A percentile compares a stretch with the other conserved stretches of the same genome.
phyloP scores from a whole-genome alignment of 2,797 vertebrate genomes.

The Acrossocheilus fasciatus region DNA sequence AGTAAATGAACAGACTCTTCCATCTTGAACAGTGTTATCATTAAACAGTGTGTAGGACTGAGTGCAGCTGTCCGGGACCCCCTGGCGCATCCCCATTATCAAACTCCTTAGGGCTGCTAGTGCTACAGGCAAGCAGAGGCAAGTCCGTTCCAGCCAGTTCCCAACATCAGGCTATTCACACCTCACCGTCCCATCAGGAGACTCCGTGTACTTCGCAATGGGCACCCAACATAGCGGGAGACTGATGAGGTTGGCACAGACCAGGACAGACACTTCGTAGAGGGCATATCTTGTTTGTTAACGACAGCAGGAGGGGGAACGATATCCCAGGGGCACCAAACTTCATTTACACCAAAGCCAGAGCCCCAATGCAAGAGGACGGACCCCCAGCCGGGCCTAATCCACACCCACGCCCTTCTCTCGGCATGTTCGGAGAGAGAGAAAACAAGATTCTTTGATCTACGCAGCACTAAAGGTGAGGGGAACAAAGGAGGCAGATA shows the following conservation, averaged over 20 bases:
- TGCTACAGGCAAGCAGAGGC: conserved; percentile 62
- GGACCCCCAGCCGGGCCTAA: conserved; percentile 63
- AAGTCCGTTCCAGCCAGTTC: conserved; percentile 54
- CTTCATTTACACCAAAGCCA: conserved; percentile 67
- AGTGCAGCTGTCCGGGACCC: conserved; percentile 43
- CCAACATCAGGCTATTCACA: conserved; percentile 63
- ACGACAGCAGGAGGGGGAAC: conserved; percentile 50
- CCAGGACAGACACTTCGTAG: conserved; percentile 55
- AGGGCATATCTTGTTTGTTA: conserved; percentile 56
- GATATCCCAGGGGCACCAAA: conserved; percentile 58
- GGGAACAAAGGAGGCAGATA: conserved; percentile 68
- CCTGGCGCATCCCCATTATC: conserved; percentile 57
- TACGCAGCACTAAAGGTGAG: conserved; percentile 64
- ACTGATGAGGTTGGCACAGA: conserved; percentile 59
- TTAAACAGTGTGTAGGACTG: conserved; percentile 53
- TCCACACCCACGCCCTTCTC: conserved; percentile 61
- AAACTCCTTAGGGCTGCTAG: conserved; percentile 49
- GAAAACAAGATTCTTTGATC: conserved; percentile 65
- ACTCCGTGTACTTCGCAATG: conserved; percentile 51
- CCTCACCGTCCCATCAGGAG: conserved; percentile 61
- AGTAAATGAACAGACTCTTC: neutral
- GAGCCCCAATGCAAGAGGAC: conserved; percentile 50
- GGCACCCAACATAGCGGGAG: conserved; percentile 50
- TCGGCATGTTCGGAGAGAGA: conserved; percentile 50
- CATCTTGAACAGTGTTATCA: conserved; percentile 38